A percentile compares a stretch with the other conserved stretches of the same genome.
Evolutionary conservation across 2,888 invertebrate genomes (phyloP).

Genomic region (Hypomecis atomaria): DNA sequence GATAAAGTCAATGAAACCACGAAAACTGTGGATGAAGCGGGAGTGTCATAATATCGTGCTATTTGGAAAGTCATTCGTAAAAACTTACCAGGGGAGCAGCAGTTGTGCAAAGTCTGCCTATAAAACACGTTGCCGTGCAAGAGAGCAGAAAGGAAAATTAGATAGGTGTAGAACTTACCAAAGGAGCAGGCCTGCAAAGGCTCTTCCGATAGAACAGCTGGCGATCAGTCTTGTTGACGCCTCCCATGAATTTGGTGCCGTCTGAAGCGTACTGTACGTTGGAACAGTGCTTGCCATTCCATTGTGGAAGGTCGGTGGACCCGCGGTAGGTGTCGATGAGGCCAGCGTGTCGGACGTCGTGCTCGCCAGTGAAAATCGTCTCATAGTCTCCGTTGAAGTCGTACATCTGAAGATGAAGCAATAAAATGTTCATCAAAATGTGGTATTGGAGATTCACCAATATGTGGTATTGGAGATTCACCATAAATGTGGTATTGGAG

Average conservation of each 20-base stretch:
- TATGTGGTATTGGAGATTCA: too few species aligned
- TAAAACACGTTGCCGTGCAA: background rate
- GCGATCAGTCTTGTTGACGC: constrained; percentile 87
- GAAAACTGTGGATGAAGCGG: too few species aligned
- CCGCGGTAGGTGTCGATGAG: constrained; percentile 91
- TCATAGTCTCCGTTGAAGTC: constrained; percentile 92
- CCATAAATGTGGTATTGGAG: too few species aligned
- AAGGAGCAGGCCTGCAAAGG: constrained; percentile 91
- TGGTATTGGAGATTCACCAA: too few species aligned
- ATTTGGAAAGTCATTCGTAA: too few species aligned
- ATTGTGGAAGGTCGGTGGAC: constrained; percentile 89
- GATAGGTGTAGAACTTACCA: constrained; percentile 84
- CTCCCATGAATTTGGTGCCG: constrained; percentile 92
- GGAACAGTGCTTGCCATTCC: constrained; percentile 90
- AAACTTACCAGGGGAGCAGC: too few species aligned
- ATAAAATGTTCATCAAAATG: background rate
- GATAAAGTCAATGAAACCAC: too few species aligned
- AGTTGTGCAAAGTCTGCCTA: too few species aligned
- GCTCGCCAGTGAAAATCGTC: constrained; percentile 90
- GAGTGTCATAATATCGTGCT: too few species aligned
- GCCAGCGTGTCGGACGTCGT: constrained; percentile 86
- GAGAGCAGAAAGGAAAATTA: background rate
- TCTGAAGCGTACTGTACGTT: constrained; percentile 91
- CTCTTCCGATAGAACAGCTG: constrained; percentile 93
- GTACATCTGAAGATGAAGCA: constrained; percentile 87